Base-by-base conservation (phyloP, 2,797 vertebrate genomes). In the Aselliscus stoliczkanus region DNA sequence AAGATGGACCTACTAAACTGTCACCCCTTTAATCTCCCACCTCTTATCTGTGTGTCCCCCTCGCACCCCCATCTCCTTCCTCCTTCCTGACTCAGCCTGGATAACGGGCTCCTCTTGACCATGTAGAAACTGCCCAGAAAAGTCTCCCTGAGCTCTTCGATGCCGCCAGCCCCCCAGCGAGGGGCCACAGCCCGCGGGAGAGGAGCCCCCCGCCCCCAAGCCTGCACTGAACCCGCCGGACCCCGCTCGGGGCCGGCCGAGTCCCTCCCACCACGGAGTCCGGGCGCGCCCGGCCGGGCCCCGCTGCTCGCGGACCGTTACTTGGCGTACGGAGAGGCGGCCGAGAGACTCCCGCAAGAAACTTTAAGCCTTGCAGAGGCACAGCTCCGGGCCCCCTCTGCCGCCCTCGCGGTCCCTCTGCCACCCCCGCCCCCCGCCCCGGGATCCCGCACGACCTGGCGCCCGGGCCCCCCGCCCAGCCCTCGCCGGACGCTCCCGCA, bases 301-400 rank as follows among this genome's bases (percentile, higher is more conserved):
- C 86, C 50, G 94, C 90, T 47, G 95, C 95, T 77, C 67, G 94
- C 69, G 97, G 96, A 98, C 98, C 98, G 98, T 98, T 98, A 98
- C 96, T 97, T 97, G 93, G 94, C 91, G 73, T 39, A 31, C 54
- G 25, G 90, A 54, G 80, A 86, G 88, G 93, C 86, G 69, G 81
- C 85, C 42, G 77, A 79, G 88, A 44, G 90, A 95, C 85, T 93
- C 95, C 17, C 83, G 94, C 97, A 96, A 98, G 93, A 98, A 98
- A 98, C 96, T 98, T 98, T 98, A 13, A 67, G 94, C 84, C 52
- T 21, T 0, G 82, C 62, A 18, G 89, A 88, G 93, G 79, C 89
- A 18, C 96, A 93, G 62, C 92, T 80, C 64, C 9, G 47, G 91
- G 94, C 44, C 83, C 83, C 92, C 88, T 60, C 85, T 86, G 83